Evolutionary conservation across 1,140 invertebrate genomes (phyloP).

Genomic region (Drosophila lacertosa): DNA sequence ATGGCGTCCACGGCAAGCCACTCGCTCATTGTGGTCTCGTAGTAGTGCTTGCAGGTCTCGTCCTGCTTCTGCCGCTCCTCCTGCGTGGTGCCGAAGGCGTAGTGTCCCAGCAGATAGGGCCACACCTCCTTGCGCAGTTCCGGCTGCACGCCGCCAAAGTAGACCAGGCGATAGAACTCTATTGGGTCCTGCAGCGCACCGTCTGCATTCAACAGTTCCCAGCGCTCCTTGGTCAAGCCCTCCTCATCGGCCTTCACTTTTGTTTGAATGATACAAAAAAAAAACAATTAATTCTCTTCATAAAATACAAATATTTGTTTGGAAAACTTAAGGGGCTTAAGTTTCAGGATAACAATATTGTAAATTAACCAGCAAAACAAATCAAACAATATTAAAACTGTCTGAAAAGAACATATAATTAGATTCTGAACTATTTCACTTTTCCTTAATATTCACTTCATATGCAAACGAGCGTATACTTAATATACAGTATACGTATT

Average conservation of each 20-base stretch:
- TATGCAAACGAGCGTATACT: too few species aligned
- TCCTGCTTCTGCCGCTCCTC: conserved; percentile 89
- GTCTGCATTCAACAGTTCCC: conserved; percentile 87
- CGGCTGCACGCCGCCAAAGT: conserved; percentile 94
- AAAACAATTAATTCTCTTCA: neutral
- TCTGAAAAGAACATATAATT: too few species aligned
- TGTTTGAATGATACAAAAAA: neutral
- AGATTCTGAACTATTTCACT: too few species aligned
- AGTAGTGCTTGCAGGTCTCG: conserved; percentile 88
- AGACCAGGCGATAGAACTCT: conserved; percentile 93
- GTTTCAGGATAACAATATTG: too few species aligned
- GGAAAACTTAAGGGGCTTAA: too few species aligned
- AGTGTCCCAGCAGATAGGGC: conserved; percentile 95
- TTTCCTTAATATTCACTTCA: too few species aligned
- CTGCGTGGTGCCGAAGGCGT: conserved; percentile 90
- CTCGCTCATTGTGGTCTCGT: conserved; percentile 96
- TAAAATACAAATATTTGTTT: too few species aligned
- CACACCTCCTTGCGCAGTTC: conserved; percentile 93
- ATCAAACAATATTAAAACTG: too few species aligned
- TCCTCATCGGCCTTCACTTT: conserved; percentile 85
- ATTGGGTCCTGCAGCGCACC: conserved; percentile 87
- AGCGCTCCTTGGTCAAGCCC: conserved; percentile 89
- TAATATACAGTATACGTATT: too few species aligned
- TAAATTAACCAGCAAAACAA: too few species aligned
- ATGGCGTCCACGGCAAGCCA: conserved; percentile 97